Conservation (phyloP, 2,113 vertebrate genomes). For the Phrynosoma platyrhinos region DNA sequence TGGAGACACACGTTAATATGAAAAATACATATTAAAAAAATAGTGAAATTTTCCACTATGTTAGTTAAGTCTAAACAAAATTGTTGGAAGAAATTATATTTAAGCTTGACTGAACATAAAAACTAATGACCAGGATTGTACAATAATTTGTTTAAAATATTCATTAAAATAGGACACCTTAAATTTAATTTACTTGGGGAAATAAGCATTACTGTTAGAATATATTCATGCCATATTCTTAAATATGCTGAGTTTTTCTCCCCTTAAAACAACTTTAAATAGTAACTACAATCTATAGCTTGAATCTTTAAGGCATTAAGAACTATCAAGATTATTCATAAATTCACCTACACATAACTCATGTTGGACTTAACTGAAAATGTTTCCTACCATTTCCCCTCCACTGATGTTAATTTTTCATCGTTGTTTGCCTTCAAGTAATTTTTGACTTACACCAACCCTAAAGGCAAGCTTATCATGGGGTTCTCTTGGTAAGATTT, state of each 20-base stretch:
- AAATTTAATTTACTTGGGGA: conserved; percentile 59
- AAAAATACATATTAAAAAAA: conserved; percentile 53
- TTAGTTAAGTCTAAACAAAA: conserved; percentile 58
- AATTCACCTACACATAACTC: not conserved
- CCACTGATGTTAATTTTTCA: not conserved
- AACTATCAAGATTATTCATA: not conserved
- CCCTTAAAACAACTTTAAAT: not conserved
- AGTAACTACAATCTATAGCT: not conserved
- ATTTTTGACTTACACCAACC: too few relatives aligned
- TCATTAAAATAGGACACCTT: conserved; percentile 68
- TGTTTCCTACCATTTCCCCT: not conserved
- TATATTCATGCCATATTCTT: not conserved
- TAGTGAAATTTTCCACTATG: conserved; percentile 40
- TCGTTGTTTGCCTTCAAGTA: too few relatives aligned
- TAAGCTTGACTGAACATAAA: conserved; percentile 70
- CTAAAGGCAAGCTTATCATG: too few relatives aligned
- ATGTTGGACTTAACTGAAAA: too few relatives aligned
- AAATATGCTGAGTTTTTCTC: not conserved
- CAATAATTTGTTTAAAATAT: conserved; percentile 61
- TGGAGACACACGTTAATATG: conserved; percentile 44
- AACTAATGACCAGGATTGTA: conserved; percentile 67
- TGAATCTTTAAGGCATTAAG: not conserved
- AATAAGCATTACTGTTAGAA: not conserved
- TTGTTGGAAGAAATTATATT: conserved; percentile 66
- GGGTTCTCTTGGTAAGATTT: too few relatives aligned